Base-by-base conservation (phyloP, 2,888 invertebrate species). In the Hyposoter dolosus region DNA sequence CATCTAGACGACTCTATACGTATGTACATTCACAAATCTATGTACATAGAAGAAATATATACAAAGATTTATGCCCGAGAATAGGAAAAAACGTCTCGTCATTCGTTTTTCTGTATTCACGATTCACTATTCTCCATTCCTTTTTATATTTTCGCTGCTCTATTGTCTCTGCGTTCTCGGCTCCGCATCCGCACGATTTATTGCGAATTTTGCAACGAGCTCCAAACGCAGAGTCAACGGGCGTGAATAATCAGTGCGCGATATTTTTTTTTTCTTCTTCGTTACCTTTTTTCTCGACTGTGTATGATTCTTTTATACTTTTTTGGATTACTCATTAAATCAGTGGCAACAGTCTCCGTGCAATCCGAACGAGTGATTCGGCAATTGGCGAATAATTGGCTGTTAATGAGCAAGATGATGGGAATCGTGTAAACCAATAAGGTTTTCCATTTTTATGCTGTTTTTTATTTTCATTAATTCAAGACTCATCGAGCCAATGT, bases 191-290 rank as follows among this genome's bases (percentile, higher is more conserved):
- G 60, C 79, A 77, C 77, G 66, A 66, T 77, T 68, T 66, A 77
- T 77, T 53, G 77, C 63, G 40, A 80, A 71, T 80, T 80, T 80
- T 50, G 79, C 47, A 72, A 69, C 63, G 68, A 69, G 53, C 17
- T 19, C 23, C 69, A n/a, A 79, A 19, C 35, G 63, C n/a, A 43
- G 45, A 53, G 50, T 60, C 78, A 32, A 79, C 71, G 45, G 45
- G 56, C 45, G 69, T 32, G 69, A 80, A 40, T 72, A 80, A 45
- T 19, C 60, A 69, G 63, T 15, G 28, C 10, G 75, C 28, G 45
- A 15, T 68, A 65, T 43, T 40, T 68, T 69, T 65, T 65, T 66
- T 45, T 74, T 56, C 56, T 32, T 35, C 40, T 65, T n/a, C 47
- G 23, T 60, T 23, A 23, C 35, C 56, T 78, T 78, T 72, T 74